These are phyloP conservation scores for silkworm (Bombyx mori) DNA, from an alignment of 1,140 invertebrate species.

Conservation along the genomic window DNA sequence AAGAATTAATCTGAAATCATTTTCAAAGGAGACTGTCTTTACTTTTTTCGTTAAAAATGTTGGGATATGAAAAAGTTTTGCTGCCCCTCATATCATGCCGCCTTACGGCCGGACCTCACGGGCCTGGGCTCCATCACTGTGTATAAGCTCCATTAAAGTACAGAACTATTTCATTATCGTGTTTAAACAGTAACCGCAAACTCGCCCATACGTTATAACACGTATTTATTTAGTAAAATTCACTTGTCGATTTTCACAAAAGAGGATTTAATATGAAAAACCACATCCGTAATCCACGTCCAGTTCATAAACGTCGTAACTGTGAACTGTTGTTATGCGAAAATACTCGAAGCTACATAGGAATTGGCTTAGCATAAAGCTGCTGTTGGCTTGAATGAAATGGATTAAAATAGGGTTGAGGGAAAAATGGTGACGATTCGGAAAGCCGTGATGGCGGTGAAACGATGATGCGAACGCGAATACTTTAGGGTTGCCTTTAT, in stretches of 20 bases:
- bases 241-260: constrained; percentile 47
- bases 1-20: no score
- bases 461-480: constrained; percentile 43
- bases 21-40: no score
- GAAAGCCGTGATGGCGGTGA: constrained; percentile 65
- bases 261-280: constrained; percentile 62
- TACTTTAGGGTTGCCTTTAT: constrained; percentile 29
- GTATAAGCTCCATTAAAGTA: no score
- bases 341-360: no score
- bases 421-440: constrained; percentile 60
- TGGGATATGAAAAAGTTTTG: no score
- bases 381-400: constrained; percentile 15
- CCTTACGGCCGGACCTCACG: no score
- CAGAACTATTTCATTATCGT: constrained; percentile 3
- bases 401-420: constrained; percentile 30
- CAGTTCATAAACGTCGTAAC: constrained; percentile 13
- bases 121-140: no score
- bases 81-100: no score
- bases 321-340: background rate
- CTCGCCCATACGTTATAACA: constrained; percentile 15
- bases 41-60: no score
- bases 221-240: constrained; percentile 46
- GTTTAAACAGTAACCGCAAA: constrained; percentile 15
- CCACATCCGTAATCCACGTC: constrained; percentile 46
- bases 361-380: background rate